Conservation (phyloP, 2,888 invertebrate genomes). For the Mimumesa dahlbomi region DNA sequence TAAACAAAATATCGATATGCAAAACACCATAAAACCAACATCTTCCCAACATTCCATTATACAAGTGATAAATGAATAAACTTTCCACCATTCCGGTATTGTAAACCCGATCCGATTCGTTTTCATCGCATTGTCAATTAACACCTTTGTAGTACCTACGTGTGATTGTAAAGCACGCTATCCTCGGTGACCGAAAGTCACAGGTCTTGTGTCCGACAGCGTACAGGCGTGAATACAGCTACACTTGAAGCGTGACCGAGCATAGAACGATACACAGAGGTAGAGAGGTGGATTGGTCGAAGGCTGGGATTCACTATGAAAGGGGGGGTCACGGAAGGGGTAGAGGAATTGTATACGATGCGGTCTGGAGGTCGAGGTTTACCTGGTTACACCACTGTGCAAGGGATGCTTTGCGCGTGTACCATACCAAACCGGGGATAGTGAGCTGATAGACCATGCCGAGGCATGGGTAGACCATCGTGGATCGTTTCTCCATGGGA, state of each 20-base stretch:
- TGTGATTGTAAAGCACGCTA: slow-evolving; percentile 12
- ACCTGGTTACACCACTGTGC: slow-evolving; percentile 54
- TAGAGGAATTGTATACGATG: slow-evolving; percentile 68
- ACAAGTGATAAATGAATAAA: too few species aligned
- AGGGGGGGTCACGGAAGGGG: slow-evolving; percentile 27
- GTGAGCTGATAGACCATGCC: slow-evolving; percentile 45
- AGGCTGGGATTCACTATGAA: slow-evolving; percentile 47
- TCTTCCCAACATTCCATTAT: slow-evolving; percentile 34
- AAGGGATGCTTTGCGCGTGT: slow-evolving; percentile 58
- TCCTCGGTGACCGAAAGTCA: slow-evolving; percentile 21
- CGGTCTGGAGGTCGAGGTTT: slow-evolving; percentile 64
- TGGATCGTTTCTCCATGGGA: slow-evolving; percentile 37
- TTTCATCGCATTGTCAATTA: slow-evolving; percentile 48
- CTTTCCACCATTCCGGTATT: too few species aligned
- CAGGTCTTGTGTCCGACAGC: slow-evolving; percentile 1
- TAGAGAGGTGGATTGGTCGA: slow-evolving; percentile 33
- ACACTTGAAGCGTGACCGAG: slow-evolving; percentile 4
- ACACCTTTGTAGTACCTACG: slow-evolving; percentile 22
- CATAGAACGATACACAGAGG: slow-evolving; percentile 14
- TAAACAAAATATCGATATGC: not conserved
- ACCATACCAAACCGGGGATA: slow-evolving; percentile 44
- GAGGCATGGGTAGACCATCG: slow-evolving; percentile 35
- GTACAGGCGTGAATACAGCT: slow-evolving; percentile 24
- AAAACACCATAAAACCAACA: slow-evolving; percentile 15
- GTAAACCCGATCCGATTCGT: slow-evolving; percentile 22